A percentile compares a stretch with the other conserved stretches of the same genome.
phyloP scores from a whole-genome alignment of 2,113 vertebrate genomes.

The Ahaetulla prasina region DNA sequence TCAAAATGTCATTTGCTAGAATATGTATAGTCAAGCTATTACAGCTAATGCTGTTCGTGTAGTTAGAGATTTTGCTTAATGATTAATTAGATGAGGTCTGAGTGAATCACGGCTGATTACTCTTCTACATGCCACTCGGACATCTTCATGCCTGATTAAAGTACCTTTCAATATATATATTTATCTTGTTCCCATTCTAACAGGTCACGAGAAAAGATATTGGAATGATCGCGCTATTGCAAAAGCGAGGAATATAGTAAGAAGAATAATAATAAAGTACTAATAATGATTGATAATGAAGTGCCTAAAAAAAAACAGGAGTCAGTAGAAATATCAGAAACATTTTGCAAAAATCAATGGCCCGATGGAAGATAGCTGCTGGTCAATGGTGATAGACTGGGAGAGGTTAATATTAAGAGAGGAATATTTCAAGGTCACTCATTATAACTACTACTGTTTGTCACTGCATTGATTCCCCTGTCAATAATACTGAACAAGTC shows the following conservation, averaged over 20 bases:
- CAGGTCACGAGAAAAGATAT: background rate
- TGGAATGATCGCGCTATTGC: background rate
- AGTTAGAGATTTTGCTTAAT: constrained; percentile 15
- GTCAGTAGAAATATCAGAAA: background rate
- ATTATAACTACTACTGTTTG: background rate
- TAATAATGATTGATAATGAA: background rate
- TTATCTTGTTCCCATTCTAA: background rate
- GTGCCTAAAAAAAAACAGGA: background rate
- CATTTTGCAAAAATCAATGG: background rate
- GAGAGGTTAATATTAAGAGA: background rate
- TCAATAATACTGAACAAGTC: background rate
- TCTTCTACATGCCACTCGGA: background rate
- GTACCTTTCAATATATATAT: constrained; percentile 29
- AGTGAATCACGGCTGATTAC: constrained; percentile 44
- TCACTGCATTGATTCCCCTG: background rate
- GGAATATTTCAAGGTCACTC: background rate
- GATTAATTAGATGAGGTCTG: constrained; percentile 36
- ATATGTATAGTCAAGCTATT: background rate
- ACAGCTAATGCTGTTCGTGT: constrained; percentile 31
- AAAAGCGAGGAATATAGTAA: background rate
- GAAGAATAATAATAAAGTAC: background rate
- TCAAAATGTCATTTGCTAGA: constrained; percentile 48
- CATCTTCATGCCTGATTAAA: background rate
- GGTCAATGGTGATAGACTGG: background rate
- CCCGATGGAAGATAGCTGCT: background rate